phyloP scores from a whole-genome alignment of 37 sponge, comb jelly and placozoan genomes.

The Chondrilla cf. caribensis region DNA sequence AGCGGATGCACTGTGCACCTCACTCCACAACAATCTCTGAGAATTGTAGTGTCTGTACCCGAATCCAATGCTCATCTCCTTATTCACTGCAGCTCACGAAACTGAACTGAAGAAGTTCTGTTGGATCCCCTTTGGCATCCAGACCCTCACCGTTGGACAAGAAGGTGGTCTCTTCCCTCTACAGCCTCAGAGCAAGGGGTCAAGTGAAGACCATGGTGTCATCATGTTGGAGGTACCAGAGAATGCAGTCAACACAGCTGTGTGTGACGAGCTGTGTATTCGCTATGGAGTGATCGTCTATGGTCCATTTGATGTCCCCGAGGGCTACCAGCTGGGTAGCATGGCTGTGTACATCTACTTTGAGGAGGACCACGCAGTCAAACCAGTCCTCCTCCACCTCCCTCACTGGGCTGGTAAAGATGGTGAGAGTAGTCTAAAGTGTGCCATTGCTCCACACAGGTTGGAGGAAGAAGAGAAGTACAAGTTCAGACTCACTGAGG shows the following conservation, averaged over 20 bases:
- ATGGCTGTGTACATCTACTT: constrained; percentile 1
- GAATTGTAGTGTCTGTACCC: no score
- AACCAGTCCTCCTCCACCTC: background rate
- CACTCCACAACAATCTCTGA: no score
- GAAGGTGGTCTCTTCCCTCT: constrained; percentile 1
- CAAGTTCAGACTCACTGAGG: background rate
- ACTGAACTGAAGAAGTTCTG: background rate
- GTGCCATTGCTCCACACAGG: background rate
- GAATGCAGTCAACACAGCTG: background rate
- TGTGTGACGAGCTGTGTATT: background rate
- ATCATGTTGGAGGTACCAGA: background rate
- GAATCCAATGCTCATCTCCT: no score
- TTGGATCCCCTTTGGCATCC: constrained; percentile 5
- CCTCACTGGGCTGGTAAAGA: background rate
- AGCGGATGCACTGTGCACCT: no score
- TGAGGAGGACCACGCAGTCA: background rate
- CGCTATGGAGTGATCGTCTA: background rate
- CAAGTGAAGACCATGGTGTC: background rate
- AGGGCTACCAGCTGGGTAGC: background rate
- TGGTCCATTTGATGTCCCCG: constrained; percentile 4
- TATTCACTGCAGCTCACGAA: background rate
- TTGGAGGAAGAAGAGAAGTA: constrained; percentile 2
- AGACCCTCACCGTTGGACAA: background rate
- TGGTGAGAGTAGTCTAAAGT: background rate
- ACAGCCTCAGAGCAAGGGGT: no score